Evolutionary conservation across 2,113 vertebrate species (phyloP), one percentile per base, ranked within the genome.

Genomic region (Fulica atra): DNA sequence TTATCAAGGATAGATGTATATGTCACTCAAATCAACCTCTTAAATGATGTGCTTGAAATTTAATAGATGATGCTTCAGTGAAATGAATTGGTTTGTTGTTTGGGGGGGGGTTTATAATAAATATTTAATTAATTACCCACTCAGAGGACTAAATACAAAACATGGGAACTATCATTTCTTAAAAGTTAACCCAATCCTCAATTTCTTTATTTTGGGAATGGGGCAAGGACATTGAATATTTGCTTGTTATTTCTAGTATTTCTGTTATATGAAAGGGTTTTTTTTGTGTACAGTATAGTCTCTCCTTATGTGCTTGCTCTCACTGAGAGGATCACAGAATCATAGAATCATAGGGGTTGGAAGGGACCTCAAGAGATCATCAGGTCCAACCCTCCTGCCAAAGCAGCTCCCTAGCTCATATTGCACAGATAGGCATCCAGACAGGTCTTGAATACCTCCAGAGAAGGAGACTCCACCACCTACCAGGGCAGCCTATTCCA

Each of bases 71-170:
- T 29, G 7, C 5, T 76, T 64, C 20, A 69, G 14, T 53, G 7
- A 76, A 50, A 28, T 79, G 4, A 63, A 54, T 10, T 31, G 16
- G 16, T 46, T 46, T 46, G 44, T 46, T 53, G 54, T 6, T 18
- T 21, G 4, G 5, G 1, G 0, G 17, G 4, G 5, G 1, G 0
- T 1, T 13, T 9, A 17, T 61, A 60, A 77, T 26, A 86, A 88
- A 29, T 60, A 36, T 59, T 40, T 81, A 7, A 73, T 50, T 8
- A 54, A n/a, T 80, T 91, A 42, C 9, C 5, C 46, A 33, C 5
- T 54, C 31, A 42, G 20, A 86, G 66, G 3, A 46, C 2, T 82
- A 53, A 79, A 61, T 53, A 65, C 7, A 71, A 94, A 19, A 81
- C 20, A 33, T 3, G 11, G 33, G 31, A 70, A 28, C 5, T 11